These are phyloP conservation scores for Tetramorium bicarinatum DNA, from an alignment of 2,888 invertebrate species.

Conservation along the genomic window DNA sequence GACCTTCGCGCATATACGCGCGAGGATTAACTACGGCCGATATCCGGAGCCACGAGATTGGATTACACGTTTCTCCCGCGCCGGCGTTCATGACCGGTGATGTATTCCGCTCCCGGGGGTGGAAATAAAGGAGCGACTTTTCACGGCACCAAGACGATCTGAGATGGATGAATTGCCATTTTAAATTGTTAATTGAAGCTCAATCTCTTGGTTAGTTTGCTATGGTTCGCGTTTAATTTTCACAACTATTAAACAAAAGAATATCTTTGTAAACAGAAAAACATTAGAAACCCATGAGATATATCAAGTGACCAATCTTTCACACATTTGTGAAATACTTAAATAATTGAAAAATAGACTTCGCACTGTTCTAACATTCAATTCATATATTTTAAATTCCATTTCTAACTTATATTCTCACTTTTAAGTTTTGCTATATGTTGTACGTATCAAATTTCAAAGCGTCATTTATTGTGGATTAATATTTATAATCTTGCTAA, in stretches of 20 bases:
- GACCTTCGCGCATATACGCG: constrained; percentile 55
- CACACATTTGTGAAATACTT: not conserved
- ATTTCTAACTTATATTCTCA: not conserved
- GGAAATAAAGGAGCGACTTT: constrained; percentile 19
- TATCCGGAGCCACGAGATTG: constrained; percentile 50
- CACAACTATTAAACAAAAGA: not conserved
- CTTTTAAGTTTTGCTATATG: not conserved
- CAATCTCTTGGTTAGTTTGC: not conserved
- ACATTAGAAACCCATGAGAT: not conserved
- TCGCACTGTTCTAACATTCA: not conserved
- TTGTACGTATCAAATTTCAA: not conserved
- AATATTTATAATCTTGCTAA: not conserved
- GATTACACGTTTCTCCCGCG: constrained; percentile 33
- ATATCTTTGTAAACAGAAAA: not conserved
- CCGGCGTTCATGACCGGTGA: constrained; percentile 38
- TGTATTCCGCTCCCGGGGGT: constrained; percentile 24
- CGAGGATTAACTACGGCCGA: constrained; percentile 61
- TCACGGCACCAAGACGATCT: not conserved
- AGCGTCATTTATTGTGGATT: not conserved
- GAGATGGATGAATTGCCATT: not conserved
- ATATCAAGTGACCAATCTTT: not conserved
- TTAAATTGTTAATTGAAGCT: constrained; percentile 4
- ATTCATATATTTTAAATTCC: not conserved
- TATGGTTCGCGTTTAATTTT: not conserved
- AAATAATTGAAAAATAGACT: not conserved